Conservation (phyloP, 1,140 invertebrate genomes). For the Drosophila seguyi region DNA sequence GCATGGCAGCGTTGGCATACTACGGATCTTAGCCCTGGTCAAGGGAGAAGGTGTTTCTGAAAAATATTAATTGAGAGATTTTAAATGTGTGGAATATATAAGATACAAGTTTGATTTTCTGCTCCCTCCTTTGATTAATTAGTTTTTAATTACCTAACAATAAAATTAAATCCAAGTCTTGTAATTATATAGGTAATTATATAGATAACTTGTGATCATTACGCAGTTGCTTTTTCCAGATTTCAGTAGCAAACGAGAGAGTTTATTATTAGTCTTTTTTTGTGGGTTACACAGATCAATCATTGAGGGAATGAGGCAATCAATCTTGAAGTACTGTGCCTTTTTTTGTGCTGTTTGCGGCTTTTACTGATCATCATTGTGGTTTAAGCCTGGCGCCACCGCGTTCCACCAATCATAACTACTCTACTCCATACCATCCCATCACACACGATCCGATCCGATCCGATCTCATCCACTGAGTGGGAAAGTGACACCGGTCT, state of each 20-base stretch:
- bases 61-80: background rate
- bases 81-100: background rate
- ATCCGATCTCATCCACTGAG: background rate
- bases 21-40: constrained; percentile 23
- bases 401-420: constrained; percentile 6
- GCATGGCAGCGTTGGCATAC: constrained; percentile 72
- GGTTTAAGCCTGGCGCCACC: constrained; percentile 26
- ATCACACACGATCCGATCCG: background rate
- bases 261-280: constrained; percentile 4
- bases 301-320: constrained; percentile 22
- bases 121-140: background rate
- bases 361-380: constrained; percentile 23
- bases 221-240: background rate
- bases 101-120: background rate
- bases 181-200: background rate
- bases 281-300: background rate
- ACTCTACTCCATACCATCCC: background rate
- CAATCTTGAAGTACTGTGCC: constrained; percentile 17
- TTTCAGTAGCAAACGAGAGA: constrained; percentile 15
- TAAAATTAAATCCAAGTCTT: background rate
- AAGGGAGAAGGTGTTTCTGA: background rate
- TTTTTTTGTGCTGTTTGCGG: background rate
- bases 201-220: background rate
- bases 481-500: constrained; percentile 13
- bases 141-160: background rate